Conservation (phyloP, 2,888 invertebrate genomes). For the Dimorphilus gyrociliatus region DNA sequence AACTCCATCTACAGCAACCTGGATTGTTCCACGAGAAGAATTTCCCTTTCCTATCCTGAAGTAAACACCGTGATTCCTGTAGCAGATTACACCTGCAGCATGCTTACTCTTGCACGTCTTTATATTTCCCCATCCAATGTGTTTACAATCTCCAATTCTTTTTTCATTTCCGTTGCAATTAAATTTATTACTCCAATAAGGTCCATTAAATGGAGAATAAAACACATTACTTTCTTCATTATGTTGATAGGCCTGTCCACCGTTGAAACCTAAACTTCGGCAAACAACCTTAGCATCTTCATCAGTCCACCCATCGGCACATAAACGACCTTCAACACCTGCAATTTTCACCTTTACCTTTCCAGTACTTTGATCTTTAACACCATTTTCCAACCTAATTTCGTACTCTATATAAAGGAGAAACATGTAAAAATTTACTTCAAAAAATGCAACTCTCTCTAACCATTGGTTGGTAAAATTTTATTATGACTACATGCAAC, state of each 20-base stretch:
- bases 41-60: slow-evolving; percentile 2
- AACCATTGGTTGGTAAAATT: no score
- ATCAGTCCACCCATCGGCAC: slow-evolving; percentile 3
- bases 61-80: slow-evolving; percentile 8
- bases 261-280: slow-evolving; percentile 4
- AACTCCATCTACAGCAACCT: slow-evolving; percentile 4
- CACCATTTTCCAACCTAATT: no score
- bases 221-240: slow-evolving; percentile 16
- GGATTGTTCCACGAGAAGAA: slow-evolving; percentile 2
- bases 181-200: slow-evolving; percentile 53
- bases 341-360: slow-evolving; percentile 2
- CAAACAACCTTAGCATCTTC: slow-evolving; percentile 5
- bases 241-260: slow-evolving; percentile 44
- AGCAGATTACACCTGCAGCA: slow-evolving; percentile 12
- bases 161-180: slow-evolving; percentile 51
- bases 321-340: slow-evolving; percentile 4
- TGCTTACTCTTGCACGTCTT: slow-evolving; percentile 2
- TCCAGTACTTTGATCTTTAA: slow-evolving; percentile 2
- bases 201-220: slow-evolving; percentile 19
- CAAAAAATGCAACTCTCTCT: no score
- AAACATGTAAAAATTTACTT: no score
- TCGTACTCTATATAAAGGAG: no score
- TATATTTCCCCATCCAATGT: slow-evolving; percentile 3
- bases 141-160: slow-evolving; percentile 45
- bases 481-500: no score